A percentile compares a stretch with the other conserved stretches of the same genome.
Evolutionary conservation across 2,888 invertebrate genomes (phyloP).

Genomic region (Cecidostiba fungosa): DNA sequence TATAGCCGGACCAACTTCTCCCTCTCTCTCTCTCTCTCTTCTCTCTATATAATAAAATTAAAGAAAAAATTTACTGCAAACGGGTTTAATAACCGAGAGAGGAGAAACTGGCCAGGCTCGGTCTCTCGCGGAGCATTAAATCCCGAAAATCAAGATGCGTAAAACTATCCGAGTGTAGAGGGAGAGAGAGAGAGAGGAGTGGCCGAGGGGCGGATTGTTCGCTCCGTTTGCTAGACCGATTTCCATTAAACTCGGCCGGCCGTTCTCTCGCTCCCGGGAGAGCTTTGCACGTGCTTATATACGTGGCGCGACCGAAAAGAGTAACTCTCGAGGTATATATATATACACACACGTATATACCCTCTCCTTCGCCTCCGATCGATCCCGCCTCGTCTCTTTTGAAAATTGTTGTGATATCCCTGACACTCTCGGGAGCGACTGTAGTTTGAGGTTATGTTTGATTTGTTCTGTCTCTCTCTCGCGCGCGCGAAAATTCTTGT

Average conservation of each 20-base stretch:
- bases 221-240: conserved; percentile 50
- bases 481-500: background rate
- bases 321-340: background rate
- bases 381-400: background rate
- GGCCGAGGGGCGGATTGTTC: conserved; percentile 2
- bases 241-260: conserved; percentile 41
- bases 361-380: background rate
- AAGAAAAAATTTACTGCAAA: conserved; percentile 47
- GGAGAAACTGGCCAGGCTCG: background rate
- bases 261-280: background rate
- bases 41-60: conserved; percentile 20
- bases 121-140: conserved; percentile 30
- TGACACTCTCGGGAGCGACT: background rate
- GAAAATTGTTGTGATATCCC: background rate
- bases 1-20: background rate
- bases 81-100: conserved; percentile 42
- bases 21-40: too few species aligned
- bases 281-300: conserved; percentile 20
- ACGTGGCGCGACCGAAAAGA: background rate
- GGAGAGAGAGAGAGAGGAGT: background rate
- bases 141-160: conserved; percentile 53
- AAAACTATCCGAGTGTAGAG: conserved; percentile 36
- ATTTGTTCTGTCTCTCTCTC: background rate
- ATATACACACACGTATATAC: background rate
- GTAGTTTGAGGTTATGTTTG: background rate